Evolutionary conservation across 2,113 vertebrate genomes (phyloP).

Genomic region (Centropus unirufus): DNA sequence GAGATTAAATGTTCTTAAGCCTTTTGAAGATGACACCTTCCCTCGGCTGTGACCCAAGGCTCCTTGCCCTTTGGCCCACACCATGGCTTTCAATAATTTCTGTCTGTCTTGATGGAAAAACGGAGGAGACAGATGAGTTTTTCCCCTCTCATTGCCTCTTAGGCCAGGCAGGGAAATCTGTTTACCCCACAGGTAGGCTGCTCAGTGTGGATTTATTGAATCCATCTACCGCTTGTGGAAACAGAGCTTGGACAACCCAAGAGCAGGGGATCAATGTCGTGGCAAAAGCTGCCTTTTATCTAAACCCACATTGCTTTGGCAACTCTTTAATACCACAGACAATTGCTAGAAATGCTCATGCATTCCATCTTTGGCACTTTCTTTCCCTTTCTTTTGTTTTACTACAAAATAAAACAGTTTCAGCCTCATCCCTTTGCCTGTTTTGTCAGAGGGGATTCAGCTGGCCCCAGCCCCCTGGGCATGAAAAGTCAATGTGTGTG

Average conservation of each 20-base stretch:
- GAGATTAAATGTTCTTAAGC: conserved; percentile 12
- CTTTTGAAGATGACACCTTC: conserved; percentile 17
- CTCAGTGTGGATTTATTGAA: background rate
- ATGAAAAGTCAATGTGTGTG: background rate
- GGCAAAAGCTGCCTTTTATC: conserved; percentile 8
- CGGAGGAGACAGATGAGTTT: background rate
- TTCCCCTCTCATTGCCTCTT: background rate
- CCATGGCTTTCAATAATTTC: conserved; percentile 10
- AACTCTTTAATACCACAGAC: background rate
- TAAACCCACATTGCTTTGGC: background rate
- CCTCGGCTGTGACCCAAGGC: background rate
- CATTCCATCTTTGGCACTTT: background rate
- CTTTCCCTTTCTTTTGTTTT: background rate
- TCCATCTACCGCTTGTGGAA: background rate
- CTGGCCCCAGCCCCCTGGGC: background rate
- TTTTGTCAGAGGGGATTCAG: background rate
- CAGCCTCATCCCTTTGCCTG: background rate
- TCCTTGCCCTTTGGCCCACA: conserved; percentile 1
- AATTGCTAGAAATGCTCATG: background rate
- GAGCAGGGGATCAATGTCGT: background rate
- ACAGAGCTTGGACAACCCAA: background rate
- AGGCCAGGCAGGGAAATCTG: background rate
- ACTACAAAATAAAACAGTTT: background rate
- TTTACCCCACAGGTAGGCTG: background rate
- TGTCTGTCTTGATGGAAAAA: background rate